phyloP scores from a whole-genome alignment of 1,140 invertebrate species.

The Tetramorium parvispinum region DNA sequence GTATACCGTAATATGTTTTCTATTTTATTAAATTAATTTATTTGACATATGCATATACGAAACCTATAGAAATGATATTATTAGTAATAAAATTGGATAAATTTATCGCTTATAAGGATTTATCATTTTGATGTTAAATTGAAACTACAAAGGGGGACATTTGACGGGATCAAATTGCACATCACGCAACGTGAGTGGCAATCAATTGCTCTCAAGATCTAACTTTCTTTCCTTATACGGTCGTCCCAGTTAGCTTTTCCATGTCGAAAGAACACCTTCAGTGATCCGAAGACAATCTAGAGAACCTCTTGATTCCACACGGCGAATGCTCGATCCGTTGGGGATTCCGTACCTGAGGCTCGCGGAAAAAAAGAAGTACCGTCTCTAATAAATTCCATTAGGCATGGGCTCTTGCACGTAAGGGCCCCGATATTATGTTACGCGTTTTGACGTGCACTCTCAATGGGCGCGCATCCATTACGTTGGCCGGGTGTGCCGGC shows the following conservation, averaged over 20 bases:
- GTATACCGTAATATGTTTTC: background rate
- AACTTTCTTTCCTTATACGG: constrained; percentile 18
- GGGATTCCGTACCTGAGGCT: constrained; percentile 47
- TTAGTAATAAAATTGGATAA: background rate
- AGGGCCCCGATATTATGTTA: constrained; percentile 84
- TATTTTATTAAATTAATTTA: background rate
- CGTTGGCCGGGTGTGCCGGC: constrained; percentile 77
- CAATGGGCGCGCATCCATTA: constrained; percentile 83
- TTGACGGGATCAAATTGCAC: constrained; percentile 8
- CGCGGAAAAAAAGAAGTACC: constrained; percentile 36
- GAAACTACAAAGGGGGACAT: background rate
- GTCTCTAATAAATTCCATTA: constrained; percentile 85
- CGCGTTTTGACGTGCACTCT: constrained; percentile 77
- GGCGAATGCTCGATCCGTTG: background rate
- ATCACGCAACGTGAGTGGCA: background rate
- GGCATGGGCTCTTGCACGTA: constrained; percentile 80
- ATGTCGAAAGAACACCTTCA: constrained; percentile 3
- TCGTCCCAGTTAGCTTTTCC: constrained; percentile 37
- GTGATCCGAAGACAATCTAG: constrained; percentile 40
- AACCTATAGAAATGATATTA: background rate
- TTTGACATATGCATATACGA: background rate
- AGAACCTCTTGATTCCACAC: constrained; percentile 53
- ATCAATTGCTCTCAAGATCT: constrained; percentile 33
- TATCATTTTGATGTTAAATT: background rate
- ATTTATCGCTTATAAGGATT: background rate